Conservation (phyloP, 1,140 invertebrate genomes). For the Drosophila sechellia region DNA sequence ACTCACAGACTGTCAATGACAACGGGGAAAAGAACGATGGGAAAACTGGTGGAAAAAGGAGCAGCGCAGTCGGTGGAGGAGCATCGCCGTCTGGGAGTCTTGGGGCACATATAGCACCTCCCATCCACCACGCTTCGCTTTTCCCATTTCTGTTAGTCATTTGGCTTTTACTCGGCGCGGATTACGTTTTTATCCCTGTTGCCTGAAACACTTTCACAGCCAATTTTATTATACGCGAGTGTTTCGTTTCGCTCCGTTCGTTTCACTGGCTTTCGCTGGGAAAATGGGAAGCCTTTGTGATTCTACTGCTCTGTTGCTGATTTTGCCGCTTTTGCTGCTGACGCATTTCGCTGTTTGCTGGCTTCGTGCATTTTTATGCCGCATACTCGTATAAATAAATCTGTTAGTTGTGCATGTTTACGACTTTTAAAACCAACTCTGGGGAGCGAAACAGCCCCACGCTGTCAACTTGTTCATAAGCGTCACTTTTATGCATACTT, state of each 20-base stretch:
- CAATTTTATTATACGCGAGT: slow-evolving; percentile 79
- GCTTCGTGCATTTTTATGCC: slow-evolving; percentile 79
- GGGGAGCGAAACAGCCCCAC: slow-evolving; percentile 18
- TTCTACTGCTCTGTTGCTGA: slow-evolving; percentile 10
- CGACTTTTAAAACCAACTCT: slow-evolving; percentile 76
- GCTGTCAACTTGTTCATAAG: slow-evolving; percentile 73
- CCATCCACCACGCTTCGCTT: neutral
- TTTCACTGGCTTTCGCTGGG: slow-evolving; percentile 22
- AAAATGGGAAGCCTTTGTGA: slow-evolving; percentile 43
- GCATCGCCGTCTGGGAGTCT: slow-evolving; percentile 12
- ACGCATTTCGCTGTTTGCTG: slow-evolving; percentile 21
- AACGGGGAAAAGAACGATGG: slow-evolving; percentile 18
- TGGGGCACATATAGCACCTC: slow-evolving; percentile 46
- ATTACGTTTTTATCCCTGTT: slow-evolving; percentile 81
- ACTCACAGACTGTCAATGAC: slow-evolving; percentile 70
- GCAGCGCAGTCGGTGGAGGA: neutral
- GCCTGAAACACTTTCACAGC: slow-evolving; percentile 79
- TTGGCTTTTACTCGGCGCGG: slow-evolving; percentile 74
- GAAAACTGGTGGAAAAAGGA: neutral
- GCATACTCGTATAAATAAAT: slow-evolving; percentile 75
- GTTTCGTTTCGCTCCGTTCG: slow-evolving; percentile 58
- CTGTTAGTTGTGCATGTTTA: slow-evolving; percentile 83
- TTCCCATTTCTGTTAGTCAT: slow-evolving; percentile 73
- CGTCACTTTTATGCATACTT: slow-evolving; percentile 82
- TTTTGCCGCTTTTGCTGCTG: slow-evolving; percentile 8